Evolutionary conservation across 2,113 vertebrate genomes (phyloP).

Genomic region (Carassius carassius): DNA sequence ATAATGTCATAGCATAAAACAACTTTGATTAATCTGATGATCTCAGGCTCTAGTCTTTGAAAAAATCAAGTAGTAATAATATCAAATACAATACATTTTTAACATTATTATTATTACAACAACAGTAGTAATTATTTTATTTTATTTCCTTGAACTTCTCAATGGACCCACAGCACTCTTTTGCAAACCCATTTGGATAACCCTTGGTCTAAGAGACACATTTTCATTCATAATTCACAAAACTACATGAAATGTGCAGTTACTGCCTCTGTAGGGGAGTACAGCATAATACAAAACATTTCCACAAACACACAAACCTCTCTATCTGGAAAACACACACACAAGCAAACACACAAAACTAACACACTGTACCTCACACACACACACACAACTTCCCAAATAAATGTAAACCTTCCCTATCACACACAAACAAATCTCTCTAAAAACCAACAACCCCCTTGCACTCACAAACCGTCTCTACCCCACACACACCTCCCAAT

Average conservation of each 20-base stretch:
- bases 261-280: background rate
- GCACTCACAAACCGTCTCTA: background rate
- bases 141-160: background rate
- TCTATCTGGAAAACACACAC: background rate
- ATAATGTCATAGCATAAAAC: background rate
- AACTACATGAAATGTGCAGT: background rate
- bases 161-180: background rate
- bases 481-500: constrained; percentile 26
- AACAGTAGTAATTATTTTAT: too few relatives aligned
- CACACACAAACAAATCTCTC: background rate
- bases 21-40: background rate
- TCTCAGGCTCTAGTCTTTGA: background rate
- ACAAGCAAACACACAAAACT: background rate
- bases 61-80: too few relatives aligned
- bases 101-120: too few relatives aligned
- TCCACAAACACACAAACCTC: background rate
- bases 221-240: background rate
- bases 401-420: background rate
- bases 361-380: background rate
- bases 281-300: background rate
- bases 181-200: background rate
- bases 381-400: background rate
- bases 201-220: background rate
- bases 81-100: too few relatives aligned
- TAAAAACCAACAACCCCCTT: background rate